Percentiles rank a stretch among this genome's conserved stretches.
Conservation (phyloP, 2,797 vertebrate genomes). For the Phataginus tetradactyla region DNA sequence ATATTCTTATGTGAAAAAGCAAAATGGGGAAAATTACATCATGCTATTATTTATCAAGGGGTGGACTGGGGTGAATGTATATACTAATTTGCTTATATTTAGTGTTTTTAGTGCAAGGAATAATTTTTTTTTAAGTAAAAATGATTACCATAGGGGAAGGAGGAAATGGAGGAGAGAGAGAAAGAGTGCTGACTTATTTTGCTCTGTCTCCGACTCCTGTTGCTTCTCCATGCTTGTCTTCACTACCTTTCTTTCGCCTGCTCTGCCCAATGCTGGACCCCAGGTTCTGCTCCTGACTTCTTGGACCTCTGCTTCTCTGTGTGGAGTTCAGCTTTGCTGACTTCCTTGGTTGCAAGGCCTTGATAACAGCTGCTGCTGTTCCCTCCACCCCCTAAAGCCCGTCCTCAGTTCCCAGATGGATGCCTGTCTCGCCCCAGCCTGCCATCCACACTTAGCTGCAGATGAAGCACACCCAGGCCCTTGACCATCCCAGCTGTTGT, state of each 20-base stretch:
- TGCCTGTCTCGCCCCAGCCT: not conserved
- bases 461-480: not conserved
- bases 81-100: not conserved
- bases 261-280: not conserved
- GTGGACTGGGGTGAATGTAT: no score
- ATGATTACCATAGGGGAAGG: no score
- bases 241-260: not conserved
- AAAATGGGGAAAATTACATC: not conserved
- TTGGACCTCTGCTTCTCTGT: not conserved
- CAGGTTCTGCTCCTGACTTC: not conserved
- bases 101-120: not conserved
- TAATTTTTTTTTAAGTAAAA: not conserved
- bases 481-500: not conserved
- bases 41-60: not conserved
- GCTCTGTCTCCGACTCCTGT: not conserved
- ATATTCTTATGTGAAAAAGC: not conserved
- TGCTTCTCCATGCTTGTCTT: rapidly evolving
- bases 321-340: not conserved
- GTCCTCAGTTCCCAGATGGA: rapidly evolving
- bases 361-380: no score
- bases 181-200: not conserved
- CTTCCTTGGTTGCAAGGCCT: not conserved
- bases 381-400: not conserved
- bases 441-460: not conserved
- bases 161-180: not conserved